These are phyloP conservation scores for Sparus aurata DNA, from an alignment of 2,797 vertebrate genomes.

Conservation along the genomic window DNA sequence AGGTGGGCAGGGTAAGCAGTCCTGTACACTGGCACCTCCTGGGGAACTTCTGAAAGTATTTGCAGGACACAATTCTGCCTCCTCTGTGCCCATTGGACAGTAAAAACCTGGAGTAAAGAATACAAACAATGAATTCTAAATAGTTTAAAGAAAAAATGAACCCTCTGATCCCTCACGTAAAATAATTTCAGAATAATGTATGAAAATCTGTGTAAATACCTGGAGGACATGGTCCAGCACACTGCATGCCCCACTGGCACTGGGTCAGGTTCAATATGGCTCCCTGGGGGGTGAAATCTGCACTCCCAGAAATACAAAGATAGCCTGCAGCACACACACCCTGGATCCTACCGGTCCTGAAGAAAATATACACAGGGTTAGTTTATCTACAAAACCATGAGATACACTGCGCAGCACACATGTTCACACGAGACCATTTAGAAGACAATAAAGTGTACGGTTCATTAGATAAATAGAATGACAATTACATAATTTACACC, in stretches of 20 bases:
- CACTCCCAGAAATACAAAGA: constrained; percentile 90
- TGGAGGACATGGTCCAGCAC: constrained; percentile 90
- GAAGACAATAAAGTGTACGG: constrained; percentile 5
- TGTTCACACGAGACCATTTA: constrained; percentile 1
- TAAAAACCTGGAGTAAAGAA: constrained; percentile 87
- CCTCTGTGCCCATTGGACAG: constrained; percentile 88
- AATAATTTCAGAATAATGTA: neutral
- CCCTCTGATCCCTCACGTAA: neutral
- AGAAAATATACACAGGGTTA: constrained; percentile 28
- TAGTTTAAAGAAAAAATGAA: neutral
- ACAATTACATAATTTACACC: constrained; percentile 23
- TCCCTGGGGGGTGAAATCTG: constrained; percentile 83
- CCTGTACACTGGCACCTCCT: constrained; percentile 84
- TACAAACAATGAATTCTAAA: neutral
- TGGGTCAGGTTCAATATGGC: constrained; percentile 60
- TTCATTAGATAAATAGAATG: constrained; percentile 42
- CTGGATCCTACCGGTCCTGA: constrained; percentile 88
- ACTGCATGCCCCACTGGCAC: constrained; percentile 87
- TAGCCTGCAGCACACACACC: constrained; percentile 91
- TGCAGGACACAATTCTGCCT: constrained; percentile 85
- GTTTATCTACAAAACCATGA: neutral
- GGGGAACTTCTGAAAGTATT: constrained; percentile 85
- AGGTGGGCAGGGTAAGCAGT: constrained; percentile 90
- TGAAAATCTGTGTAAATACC: constrained; percentile 75
- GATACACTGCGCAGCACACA: neutral